Evolutionary conservation across 2,113 vertebrate species (phyloP).

Genomic region (Catharus bicknelli): DNA sequence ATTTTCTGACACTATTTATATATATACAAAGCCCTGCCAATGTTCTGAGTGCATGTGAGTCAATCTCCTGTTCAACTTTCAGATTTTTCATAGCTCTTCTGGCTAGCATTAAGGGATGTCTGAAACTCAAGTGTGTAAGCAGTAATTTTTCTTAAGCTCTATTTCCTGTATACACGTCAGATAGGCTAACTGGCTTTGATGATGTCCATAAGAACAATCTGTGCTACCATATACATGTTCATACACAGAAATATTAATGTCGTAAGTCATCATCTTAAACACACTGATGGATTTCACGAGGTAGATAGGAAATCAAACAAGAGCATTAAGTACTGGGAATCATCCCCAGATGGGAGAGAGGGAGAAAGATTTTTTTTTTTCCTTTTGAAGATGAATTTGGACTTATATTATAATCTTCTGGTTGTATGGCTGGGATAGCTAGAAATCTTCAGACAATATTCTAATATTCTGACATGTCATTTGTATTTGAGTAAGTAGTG

Average conservation of each 20-base stretch:
- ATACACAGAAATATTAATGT: background rate
- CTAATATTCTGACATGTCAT: background rate
- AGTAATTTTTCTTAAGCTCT: background rate
- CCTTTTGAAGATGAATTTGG: background rate
- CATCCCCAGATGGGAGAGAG: background rate
- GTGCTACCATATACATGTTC: background rate
- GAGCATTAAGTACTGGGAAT: background rate
- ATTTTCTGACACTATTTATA: background rate
- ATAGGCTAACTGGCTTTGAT: background rate
- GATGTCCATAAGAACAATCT: background rate
- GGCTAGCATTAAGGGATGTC: background rate
- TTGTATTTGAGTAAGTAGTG: background rate
- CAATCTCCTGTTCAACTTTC: background rate
- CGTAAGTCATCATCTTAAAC: background rate
- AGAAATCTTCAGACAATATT: background rate
- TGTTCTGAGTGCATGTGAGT: background rate
- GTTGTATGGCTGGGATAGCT: background rate
- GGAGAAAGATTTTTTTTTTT: background rate
- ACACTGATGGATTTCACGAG: background rate
- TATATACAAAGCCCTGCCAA: background rate
- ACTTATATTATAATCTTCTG: background rate
- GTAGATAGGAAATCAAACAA: background rate
- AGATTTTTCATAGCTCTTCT: background rate
- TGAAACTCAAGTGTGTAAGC: background rate
- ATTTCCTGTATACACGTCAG: background rate